phyloP scores from a whole-genome alignment of 2,888 invertebrate species.

The Thereva unica region DNA sequence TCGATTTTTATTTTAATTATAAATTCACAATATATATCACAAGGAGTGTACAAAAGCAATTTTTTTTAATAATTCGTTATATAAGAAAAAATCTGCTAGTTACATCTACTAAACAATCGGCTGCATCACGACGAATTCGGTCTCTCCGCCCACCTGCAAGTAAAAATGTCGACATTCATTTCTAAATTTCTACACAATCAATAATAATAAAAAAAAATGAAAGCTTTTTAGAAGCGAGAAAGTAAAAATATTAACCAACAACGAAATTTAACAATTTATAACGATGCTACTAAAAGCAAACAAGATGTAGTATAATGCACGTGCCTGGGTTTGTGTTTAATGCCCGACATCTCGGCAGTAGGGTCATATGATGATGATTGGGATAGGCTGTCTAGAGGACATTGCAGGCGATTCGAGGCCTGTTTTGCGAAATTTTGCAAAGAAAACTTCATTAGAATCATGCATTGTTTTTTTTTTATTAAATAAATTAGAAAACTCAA shows the following conservation, averaged over 20 bases:
- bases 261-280: too few species aligned
- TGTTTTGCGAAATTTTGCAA: slow-evolving; percentile 11
- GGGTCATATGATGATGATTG: slow-evolving; percentile 17
- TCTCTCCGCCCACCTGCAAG: slow-evolving; percentile 36
- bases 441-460: not conserved
- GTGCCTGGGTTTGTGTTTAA: slow-evolving; percentile 38
- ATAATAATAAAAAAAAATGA: slow-evolving; percentile 17
- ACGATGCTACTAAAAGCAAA: too few species aligned
- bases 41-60: too few species aligned
- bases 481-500: slow-evolving; percentile 5
- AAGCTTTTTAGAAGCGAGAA: too few species aligned
- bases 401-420: slow-evolving; percentile 22
- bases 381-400: slow-evolving; percentile 14
- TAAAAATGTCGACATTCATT: not conserved
- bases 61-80: too few species aligned
- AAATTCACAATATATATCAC: too few species aligned
- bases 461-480: not conserved
- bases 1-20: too few species aligned
- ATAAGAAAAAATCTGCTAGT: too few species aligned
- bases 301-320: not conserved
- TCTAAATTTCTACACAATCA: not conserved
- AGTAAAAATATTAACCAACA: too few species aligned
- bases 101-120: not conserved
- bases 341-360: slow-evolving; percentile 17
- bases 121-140: slow-evolving; percentile 37